Percentiles rank a stretch among this genome's conserved stretches.
These are phyloP conservation scores for Madoqua kirkii DNA, from an alignment of 2,113 vertebrate species.

Conservation along the genomic window DNA sequence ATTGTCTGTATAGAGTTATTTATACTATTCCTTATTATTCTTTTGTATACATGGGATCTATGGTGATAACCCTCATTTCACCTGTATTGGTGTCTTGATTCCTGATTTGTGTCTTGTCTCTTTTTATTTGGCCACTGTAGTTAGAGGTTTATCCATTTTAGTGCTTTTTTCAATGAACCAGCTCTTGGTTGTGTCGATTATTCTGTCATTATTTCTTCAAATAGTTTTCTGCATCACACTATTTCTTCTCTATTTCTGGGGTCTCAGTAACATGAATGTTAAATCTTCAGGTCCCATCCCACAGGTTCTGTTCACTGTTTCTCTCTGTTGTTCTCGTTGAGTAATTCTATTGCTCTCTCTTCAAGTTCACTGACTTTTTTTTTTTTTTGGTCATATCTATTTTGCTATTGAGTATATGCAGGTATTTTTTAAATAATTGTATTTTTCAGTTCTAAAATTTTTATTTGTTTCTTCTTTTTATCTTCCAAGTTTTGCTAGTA, in stretches of 20 bases:
- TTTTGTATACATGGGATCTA: background rate
- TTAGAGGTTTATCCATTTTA: background rate
- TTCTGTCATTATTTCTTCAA: background rate
- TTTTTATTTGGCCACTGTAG: background rate
- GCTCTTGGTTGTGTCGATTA: background rate
- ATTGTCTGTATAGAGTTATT: background rate
- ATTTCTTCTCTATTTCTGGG: background rate
- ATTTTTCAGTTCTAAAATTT: background rate
- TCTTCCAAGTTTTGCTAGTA: background rate
- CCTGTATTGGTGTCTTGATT: background rate
- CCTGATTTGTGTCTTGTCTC: background rate
- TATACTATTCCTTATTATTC: background rate
- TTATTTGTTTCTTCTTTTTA: background rate
- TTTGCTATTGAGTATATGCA: background rate
- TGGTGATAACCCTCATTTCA: background rate
- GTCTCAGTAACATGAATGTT: background rate
- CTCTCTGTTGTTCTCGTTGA: background rate
- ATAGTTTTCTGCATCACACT: background rate
- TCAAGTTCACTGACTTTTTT: background rate
- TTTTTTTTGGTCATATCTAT: background rate
- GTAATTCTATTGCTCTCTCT: background rate
- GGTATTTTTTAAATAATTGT: background rate
- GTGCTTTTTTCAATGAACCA: background rate
- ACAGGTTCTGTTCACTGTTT: background rate
- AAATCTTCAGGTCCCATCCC: background rate